Evolutionary conservation across 2,888 invertebrate genomes (phyloP).

Genomic region (Volucella inanis): DNA sequence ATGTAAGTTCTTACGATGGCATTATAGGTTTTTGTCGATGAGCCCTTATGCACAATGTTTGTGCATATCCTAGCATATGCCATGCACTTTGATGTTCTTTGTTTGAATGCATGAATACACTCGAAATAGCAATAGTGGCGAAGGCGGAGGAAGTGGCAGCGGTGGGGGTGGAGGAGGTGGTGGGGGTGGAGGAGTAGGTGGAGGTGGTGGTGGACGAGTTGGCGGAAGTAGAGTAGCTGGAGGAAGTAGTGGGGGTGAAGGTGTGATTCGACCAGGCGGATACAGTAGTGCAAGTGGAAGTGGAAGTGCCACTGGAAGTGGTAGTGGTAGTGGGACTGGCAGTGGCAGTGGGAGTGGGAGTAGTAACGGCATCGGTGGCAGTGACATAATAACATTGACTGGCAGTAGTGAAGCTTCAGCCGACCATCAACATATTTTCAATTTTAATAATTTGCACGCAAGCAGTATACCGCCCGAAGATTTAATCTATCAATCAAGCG

Average conservation of each 20-base stretch:
- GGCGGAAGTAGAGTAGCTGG: constrained; percentile 26
- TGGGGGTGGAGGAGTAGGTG: constrained; percentile 27
- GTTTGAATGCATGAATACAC: constrained; percentile 69
- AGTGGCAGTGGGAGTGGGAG: constrained; percentile 54
- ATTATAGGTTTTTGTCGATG: neutral
- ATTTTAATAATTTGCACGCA: constrained; percentile 74
- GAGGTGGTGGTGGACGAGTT: constrained; percentile 36
- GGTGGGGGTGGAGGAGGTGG: constrained; percentile 3
- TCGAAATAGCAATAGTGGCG: constrained; percentile 76
- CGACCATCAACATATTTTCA: constrained; percentile 76
- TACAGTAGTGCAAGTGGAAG: constrained; percentile 41
- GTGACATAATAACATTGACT: constrained; percentile 77
- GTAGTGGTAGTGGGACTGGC: constrained; percentile 31
- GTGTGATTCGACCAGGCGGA: constrained; percentile 54
- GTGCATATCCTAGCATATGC: constrained; percentile 50
- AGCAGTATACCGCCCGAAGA: constrained; percentile 22
- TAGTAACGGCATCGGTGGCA: constrained; percentile 59
- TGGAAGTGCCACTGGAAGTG: constrained; percentile 5
- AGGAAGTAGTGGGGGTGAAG: constrained; percentile 35
- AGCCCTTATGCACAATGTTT: constrained; percentile 7
- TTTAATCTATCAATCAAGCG: neutral
- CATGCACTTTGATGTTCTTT: constrained; percentile 65
- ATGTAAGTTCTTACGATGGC: no score
- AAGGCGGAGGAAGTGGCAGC: constrained; percentile 72
- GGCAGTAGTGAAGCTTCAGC: constrained; percentile 77